Conservation (phyloP, 1,140 invertebrate genomes). For the Potamilus streckersoni region DNA sequence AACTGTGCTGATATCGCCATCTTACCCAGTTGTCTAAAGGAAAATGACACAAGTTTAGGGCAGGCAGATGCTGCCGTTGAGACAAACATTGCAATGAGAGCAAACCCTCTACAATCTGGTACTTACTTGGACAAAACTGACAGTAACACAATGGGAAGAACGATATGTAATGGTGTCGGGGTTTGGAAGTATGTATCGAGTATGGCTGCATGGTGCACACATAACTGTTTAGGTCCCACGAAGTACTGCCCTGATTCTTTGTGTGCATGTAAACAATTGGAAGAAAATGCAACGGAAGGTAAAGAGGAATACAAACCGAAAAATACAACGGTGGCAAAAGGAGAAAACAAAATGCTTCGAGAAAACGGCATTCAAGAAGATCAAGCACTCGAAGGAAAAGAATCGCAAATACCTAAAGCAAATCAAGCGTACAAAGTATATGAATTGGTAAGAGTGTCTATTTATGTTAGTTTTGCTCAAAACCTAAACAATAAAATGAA, state of each 20-base stretch:
- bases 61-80: background rate
- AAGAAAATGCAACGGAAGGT: too few relatives aligned
- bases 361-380: too few relatives aligned
- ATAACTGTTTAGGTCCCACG: constrained; percentile 1
- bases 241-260: background rate
- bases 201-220: constrained; percentile 16
- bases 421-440: too few relatives aligned
- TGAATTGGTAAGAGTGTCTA: too few relatives aligned
- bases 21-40: background rate
- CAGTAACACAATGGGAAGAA: background rate
- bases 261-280: background rate
- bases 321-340: too few relatives aligned
- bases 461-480: too few relatives aligned
- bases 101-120: background rate
- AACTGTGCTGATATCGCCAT: constrained; percentile 78
- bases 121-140: background rate
- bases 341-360: too few relatives aligned
- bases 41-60: background rate
- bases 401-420: too few relatives aligned
- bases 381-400: too few relatives aligned
- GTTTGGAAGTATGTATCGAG: background rate
- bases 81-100: background rate
- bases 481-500: too few relatives aligned
- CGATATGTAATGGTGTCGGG: constrained; percentile 1
- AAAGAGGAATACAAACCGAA: too few relatives aligned